Conservation (phyloP, 2,888 invertebrate species). For the Cheilosia vulpina region DNA sequence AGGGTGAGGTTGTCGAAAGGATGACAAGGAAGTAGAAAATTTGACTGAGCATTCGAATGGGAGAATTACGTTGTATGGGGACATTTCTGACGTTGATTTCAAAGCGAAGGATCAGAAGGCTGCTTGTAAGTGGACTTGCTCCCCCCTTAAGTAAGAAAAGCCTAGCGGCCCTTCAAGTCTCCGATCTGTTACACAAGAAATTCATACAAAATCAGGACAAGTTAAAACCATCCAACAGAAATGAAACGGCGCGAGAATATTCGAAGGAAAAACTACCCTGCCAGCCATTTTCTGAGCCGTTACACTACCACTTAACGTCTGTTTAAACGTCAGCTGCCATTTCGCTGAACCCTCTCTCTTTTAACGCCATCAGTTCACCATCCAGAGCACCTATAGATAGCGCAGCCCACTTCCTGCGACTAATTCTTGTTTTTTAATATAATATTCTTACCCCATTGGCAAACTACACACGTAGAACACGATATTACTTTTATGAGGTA, state of each 20-base stretch:
- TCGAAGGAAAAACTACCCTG: not conserved
- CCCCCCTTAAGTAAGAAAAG: too few species aligned
- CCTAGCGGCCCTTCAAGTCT: too few species aligned
- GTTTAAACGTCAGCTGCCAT: constrained; percentile 60
- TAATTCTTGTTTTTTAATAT: constrained; percentile 67
- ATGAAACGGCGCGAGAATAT: not conserved
- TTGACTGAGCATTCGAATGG: not conserved
- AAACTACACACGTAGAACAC: constrained; percentile 70
- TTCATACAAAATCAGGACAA: too few species aligned
- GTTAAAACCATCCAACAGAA: not conserved
- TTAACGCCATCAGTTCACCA: not conserved
- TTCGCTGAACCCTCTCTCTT: constrained; percentile 5
- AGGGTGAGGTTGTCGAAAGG: not conserved
- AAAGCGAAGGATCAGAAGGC: too few species aligned
- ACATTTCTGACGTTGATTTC: too few species aligned
- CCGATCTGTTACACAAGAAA: too few species aligned
- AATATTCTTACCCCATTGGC: constrained; percentile 60
- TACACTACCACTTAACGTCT: constrained; percentile 48
- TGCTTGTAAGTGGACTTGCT: too few species aligned
- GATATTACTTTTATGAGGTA: constrained; percentile 73
- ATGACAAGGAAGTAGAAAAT: not conserved
- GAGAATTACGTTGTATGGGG: too few species aligned
- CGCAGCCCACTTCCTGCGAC: constrained; percentile 44
- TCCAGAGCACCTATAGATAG: not conserved
- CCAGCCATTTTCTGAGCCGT: constrained; percentile 6